Conservation (phyloP, 2,113 vertebrate species). For the Numida meleagris region DNA sequence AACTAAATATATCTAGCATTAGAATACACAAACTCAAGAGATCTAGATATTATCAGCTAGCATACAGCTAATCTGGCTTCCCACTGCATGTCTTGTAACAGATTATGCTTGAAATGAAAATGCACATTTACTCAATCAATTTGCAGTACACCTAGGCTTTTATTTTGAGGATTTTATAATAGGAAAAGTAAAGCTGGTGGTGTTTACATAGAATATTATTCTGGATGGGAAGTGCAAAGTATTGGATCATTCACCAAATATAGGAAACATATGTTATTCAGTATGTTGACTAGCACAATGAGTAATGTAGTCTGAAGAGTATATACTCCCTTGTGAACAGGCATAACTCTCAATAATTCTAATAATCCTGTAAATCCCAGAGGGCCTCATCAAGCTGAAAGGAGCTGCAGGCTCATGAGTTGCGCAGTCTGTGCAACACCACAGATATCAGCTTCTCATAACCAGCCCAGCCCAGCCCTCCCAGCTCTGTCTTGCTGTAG, state of each 20-base stretch:
- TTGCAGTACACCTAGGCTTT: not conserved
- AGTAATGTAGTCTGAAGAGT: constrained; percentile 29
- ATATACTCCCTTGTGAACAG: not conserved
- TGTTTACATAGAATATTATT: not conserved
- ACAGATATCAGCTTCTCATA: not conserved
- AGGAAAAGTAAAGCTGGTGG: not conserved
- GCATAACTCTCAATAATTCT: constrained; percentile 20
- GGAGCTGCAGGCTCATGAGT: not conserved
- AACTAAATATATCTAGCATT: not conserved
- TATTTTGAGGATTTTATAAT: not conserved
- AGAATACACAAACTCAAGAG: not conserved
- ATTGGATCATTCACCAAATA: constrained; percentile 39
- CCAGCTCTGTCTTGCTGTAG: not conserved
- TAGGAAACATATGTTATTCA: constrained; percentile 39
- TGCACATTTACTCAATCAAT: not conserved
- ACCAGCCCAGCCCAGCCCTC: not conserved
- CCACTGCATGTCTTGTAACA: not conserved
- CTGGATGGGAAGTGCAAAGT: not conserved
- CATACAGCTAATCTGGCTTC: not conserved
- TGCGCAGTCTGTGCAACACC: not conserved
- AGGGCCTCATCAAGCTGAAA: not conserved
- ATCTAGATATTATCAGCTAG: not conserved
- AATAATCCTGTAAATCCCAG: constrained; percentile 5
- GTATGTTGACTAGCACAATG: constrained; percentile 36
- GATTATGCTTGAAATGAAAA: not conserved